Base-by-base conservation (phyloP, 2,888 invertebrate genomes). In the Orchestes rusci region DNA sequence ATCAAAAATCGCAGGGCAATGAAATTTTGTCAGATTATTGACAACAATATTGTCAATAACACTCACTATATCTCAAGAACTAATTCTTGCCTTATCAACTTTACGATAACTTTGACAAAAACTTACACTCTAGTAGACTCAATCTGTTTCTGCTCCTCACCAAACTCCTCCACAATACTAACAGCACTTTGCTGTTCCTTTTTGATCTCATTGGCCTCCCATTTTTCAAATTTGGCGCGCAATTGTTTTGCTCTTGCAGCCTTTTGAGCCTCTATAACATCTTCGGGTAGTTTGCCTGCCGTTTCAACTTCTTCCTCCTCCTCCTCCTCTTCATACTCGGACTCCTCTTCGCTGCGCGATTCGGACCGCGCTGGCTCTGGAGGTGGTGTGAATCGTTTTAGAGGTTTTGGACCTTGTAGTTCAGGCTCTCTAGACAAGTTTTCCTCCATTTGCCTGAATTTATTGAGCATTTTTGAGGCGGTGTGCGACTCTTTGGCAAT, bases 321-420 rank as follows among this genome's bases (percentile, higher is more conserved):
- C 17, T 69, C 66, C 28, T 69, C 69, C 31, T 69, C 69, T 19
- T 67, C 67, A 19, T 66, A 69, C 10, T 59, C 57, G 18, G 64
- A 69, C 53, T 67, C 70, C 41, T 70, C 73, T 13, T 63, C 65
- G 40, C 64, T 64, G 7, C 58, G 59, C 3, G 54, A 53, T 48
- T 68, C 67, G 2, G 59, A 55, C 34, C 64, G 60, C 4, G 66
- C 55, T 0, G 68, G 68, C 51, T 88, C 87, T 12, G 88, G 88
- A 0, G 92, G 92, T 2, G 92, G 92, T 1, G 92, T 92, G 68
- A 92, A 92, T 45, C 89, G 73, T 66, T 91, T 92, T 49, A 92
- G 67, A 0, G 92, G 91, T 62, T 88, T 88, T 0, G 82, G 87
- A 8, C 84, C 67, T 54, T 58, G 56, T 27, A 62, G 62, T 56